Evolutionary conservation across 2,888 invertebrate species (phyloP), one percentile per base, ranked within the genome.

Genomic region (Escarpia spicata): DNA sequence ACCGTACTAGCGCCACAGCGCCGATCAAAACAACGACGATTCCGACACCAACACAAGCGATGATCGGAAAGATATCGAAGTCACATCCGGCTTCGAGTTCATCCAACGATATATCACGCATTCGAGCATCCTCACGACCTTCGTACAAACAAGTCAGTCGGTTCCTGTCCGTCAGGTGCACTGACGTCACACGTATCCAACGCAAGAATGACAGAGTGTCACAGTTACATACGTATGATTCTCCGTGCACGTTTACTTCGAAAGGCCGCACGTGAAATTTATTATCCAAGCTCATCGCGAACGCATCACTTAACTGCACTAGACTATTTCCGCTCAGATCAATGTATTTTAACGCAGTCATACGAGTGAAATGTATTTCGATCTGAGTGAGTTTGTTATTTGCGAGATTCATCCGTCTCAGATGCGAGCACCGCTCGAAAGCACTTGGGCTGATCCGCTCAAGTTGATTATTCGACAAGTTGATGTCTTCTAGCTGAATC

Each of bases 71-170:
- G 15, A 75, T 2, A 75, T 75, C 26, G 75, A 75, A 15, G 75
- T 75, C 75, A 75, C 26, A 75, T 75, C 75, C 75, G 75, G 75
- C 75, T 75, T 75, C 75, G 75, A 75, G 75, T 75, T 75, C 26
- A 75, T 75, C 75, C 75, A 75, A 75, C 26, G 75, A 26, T 75
- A 75, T 19, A 19, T 6, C 19, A 75, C 15, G 15, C 19, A 75
- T 75, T 75, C 0, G 75, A 6, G 26, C 75, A 19, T 75, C 19
- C 2, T 52, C 52, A 19, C 19, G 19, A 75, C 26, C 26, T 75
- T 26, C 6, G 6, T 75, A 19, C 26, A 19, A 26, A 6, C 26
- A 75, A 15, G 75, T 75, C 75, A 75, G 26, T 75, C 26, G 19
- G 75, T 75, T 26, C 19, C 26, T 26, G 3, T 26, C 75, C 26